These are phyloP conservation scores for Scomberomorus guttatus DNA, from an alignment of 2,797 vertebrate genomes.

Conservation along the genomic window DNA sequence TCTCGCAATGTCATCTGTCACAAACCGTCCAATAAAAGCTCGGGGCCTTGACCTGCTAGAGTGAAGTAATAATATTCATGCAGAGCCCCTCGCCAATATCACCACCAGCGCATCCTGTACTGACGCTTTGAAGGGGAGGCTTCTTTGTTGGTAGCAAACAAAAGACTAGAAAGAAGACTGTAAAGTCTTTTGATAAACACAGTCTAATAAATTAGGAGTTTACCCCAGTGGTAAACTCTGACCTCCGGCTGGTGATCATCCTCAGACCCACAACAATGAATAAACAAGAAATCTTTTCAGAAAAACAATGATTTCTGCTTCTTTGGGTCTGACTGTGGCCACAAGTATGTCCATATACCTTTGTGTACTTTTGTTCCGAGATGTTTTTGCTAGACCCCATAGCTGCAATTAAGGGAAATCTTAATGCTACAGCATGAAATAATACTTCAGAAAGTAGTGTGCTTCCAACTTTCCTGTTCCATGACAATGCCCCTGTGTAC, in stretches of 20 bases:
- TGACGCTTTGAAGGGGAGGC: conserved; percentile 22
- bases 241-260: neutral
- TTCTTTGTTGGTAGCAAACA: conserved; percentile 30
- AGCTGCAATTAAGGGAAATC: neutral
- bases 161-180: conserved; percentile 19
- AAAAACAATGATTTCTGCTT: neutral
- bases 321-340: neutral
- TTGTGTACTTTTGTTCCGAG: neutral
- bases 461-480: neutral
- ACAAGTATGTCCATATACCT: neutral
- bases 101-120: neutral
- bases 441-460: neutral
- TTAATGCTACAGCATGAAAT: neutral
- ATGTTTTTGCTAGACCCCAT: too few species aligned
- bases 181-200: neutral
- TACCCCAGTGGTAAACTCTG: neutral
- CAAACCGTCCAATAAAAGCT: conserved; percentile 75
- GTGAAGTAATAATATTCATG: conserved; percentile 57
- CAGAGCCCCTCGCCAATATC: conserved; percentile 34
- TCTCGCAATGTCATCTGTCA: conserved; percentile 81
- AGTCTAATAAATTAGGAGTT: conserved; percentile 1
- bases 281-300: neutral
- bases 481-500: neutral
- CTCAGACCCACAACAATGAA: too few species aligned
- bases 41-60: conserved; percentile 73